Evolutionary conservation across 2,797 vertebrate genomes (phyloP).

Genomic region (Vespertilio murinus): DNA sequence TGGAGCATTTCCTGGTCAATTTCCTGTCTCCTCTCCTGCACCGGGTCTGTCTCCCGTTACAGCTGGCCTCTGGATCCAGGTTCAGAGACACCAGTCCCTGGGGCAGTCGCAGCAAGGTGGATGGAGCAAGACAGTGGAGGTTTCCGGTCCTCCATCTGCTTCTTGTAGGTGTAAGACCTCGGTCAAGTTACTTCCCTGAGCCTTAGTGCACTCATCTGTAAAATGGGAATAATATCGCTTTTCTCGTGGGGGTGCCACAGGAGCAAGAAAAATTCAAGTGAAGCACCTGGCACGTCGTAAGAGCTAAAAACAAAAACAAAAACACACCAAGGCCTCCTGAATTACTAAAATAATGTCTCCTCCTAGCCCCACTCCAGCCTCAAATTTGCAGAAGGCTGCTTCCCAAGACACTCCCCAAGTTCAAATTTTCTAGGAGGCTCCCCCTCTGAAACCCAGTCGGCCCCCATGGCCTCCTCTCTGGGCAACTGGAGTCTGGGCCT

Average conservation of each 20-base stretch:
- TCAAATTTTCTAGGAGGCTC: neutral
- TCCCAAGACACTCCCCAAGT: neutral
- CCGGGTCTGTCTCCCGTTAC: neutral
- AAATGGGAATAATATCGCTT: neutral
- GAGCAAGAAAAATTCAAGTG: neutral
- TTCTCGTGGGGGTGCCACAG: neutral
- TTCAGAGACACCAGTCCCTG: neutral
- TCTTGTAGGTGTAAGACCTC: neutral
- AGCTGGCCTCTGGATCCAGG: neutral
- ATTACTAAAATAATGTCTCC: neutral
- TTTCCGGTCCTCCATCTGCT: too few species aligned
- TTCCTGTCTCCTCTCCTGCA: neutral
- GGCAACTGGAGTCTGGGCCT: neutral
- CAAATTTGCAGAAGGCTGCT: neutral
- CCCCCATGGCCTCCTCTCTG: accelerated
- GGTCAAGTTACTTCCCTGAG: neutral
- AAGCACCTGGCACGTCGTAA: neutral
- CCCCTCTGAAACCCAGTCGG: neutral
- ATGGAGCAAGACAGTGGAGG: neutral
- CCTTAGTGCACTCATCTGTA: neutral
- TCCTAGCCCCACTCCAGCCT: neutral
- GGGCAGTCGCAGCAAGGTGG: neutral
- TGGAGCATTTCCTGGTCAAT: neutral
- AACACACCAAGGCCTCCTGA: neutral
- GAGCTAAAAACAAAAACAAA: neutral